phyloP scores from a whole-genome alignment of 2,113 vertebrate genomes.

The Passer domesticus region DNA sequence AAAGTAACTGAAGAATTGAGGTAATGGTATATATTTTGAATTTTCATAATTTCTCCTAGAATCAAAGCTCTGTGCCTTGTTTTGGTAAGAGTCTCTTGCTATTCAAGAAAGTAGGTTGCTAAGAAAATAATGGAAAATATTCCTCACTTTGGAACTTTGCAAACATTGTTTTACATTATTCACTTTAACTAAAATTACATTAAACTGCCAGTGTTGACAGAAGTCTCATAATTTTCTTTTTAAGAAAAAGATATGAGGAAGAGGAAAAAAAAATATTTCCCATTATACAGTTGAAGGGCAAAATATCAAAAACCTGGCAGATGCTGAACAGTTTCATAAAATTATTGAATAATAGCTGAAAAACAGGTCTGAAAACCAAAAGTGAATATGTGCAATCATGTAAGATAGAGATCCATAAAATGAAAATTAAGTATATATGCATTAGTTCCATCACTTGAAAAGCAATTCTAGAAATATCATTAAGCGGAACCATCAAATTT shows the following conservation, averaged over 20 bases:
- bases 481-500: constrained; percentile 30
- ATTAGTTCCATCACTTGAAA: neutral
- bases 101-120: neutral
- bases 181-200: neutral
- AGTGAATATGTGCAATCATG: neutral
- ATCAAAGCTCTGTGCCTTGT: neutral
- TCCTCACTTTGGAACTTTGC: neutral
- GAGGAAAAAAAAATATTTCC: neutral
- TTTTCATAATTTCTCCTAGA: neutral
- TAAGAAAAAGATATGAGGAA: neutral
- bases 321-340: neutral
- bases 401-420: neutral
- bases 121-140: constrained; percentile 2
- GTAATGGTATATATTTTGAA: neutral
- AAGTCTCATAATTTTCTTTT: neutral
- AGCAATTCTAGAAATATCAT: neutral
- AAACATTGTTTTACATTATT: neutral
- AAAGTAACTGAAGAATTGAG: neutral
- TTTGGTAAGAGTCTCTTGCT: neutral
- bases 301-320: neutral
- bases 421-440: neutral
- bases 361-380: neutral
- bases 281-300: neutral
- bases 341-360: neutral
- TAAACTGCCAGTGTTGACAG: neutral